Conservation (phyloP, 2,888 invertebrate species). For the Sesia apiformis region DNA sequence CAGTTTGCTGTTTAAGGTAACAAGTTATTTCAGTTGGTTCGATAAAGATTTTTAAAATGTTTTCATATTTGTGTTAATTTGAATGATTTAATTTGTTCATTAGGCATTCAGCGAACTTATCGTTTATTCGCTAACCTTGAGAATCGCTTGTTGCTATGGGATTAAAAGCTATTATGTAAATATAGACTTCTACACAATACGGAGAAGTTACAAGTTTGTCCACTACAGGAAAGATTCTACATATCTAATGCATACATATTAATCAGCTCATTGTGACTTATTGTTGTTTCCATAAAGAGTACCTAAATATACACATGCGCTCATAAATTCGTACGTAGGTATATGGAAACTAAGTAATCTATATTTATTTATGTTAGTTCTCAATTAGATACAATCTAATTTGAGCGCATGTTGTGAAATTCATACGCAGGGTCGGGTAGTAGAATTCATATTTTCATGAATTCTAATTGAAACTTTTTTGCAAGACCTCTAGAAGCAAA, state of each 20-base stretch:
- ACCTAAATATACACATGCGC: background rate
- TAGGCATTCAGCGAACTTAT: conserved; percentile 42
- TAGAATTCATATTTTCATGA: too few species aligned
- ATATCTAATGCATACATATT: background rate
- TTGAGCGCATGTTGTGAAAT: background rate
- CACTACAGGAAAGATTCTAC: background rate
- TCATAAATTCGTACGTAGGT: conserved; percentile 7
- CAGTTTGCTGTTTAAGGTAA: too few species aligned
- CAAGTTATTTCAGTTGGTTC: too few species aligned
- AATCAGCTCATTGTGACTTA: conserved; percentile 4
- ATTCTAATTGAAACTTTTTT: too few species aligned
- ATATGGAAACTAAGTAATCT: background rate
- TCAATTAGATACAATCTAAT: background rate
- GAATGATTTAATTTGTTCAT: conserved; percentile 36
- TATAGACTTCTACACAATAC: conserved; percentile 21
- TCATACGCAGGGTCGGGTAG: background rate
- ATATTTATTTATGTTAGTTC: background rate
- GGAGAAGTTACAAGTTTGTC: conserved; percentile 8
- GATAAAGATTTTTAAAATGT: too few species aligned
- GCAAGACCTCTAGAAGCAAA: too few species aligned
- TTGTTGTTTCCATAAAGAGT: conserved; percentile 1
- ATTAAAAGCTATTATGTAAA: conserved; percentile 33
- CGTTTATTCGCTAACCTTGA: conserved; percentile 55
- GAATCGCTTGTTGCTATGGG: conserved; percentile 51
- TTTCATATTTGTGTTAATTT: too few species aligned